Evolutionary conservation across 2,797 vertebrate genomes (phyloP).

Genomic region (Neomorphus geoffroyi): DNA sequence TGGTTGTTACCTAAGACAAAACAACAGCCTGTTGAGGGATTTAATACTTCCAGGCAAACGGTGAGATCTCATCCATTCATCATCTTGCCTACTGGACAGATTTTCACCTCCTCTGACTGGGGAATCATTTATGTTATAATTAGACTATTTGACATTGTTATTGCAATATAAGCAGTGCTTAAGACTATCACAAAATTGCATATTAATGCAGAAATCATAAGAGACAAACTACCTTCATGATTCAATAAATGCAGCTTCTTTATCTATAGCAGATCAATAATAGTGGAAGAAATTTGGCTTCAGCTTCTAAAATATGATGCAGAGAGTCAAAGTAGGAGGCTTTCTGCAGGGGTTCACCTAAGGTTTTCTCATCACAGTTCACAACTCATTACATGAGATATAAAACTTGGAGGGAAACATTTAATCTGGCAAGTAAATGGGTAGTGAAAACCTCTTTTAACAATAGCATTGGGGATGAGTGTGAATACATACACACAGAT

Average conservation of each 20-base stretch:
- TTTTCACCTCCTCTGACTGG: slow-evolving; percentile 26
- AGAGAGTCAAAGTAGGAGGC: background rate
- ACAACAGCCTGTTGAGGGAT: background rate
- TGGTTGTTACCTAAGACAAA: background rate
- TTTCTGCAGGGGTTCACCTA: background rate
- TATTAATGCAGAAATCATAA: slow-evolving; percentile 34
- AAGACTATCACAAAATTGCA: background rate
- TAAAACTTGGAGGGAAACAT: background rate
- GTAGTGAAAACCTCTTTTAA: background rate
- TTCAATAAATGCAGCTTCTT: background rate
- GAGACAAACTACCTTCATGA: background rate
- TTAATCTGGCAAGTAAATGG: background rate
- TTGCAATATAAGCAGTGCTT: slow-evolving; percentile 19
- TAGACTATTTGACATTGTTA: slow-evolving; percentile 31
- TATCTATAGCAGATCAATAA: background rate
- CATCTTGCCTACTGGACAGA: background rate
- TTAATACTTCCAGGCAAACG: background rate
- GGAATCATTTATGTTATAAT: slow-evolving; percentile 32
- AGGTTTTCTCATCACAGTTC: background rate
- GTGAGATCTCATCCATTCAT: background rate
- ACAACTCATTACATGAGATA: background rate
- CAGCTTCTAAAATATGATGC: background rate
- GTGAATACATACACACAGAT: background rate
- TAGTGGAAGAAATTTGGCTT: background rate
- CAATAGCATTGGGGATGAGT: rapidly evolving